A percentile compares a stretch with the other conserved stretches of the same genome.
phyloP scores from a whole-genome alignment of 2,797 vertebrate genomes.

The Lates japonicus region DNA sequence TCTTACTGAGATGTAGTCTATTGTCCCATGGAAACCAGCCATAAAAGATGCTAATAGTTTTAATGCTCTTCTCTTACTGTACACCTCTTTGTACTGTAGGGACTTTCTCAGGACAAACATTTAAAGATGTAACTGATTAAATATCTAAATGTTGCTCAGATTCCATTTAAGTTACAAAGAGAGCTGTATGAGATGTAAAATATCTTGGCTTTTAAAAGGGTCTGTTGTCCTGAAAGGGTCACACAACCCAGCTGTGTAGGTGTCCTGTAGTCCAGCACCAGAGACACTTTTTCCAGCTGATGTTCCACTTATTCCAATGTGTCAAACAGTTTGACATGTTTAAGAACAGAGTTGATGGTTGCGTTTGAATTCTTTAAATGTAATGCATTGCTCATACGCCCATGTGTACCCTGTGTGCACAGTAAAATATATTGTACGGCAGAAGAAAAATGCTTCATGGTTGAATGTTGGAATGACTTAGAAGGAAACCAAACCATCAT shows the following conservation, averaged over 20 bases:
- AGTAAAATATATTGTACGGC: not conserved
- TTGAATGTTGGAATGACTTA: not conserved
- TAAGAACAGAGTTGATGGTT: not conserved
- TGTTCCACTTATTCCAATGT: not conserved
- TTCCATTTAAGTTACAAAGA: not conserved
- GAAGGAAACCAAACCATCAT: not conserved
- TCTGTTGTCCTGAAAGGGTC: not conserved
- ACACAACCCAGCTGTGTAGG: not conserved
- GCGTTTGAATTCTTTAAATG: not conserved
- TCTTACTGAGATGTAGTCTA: too few species aligned
- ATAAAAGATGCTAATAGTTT: not conserved
- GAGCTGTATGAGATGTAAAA: not conserved
- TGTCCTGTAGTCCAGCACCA: not conserved
- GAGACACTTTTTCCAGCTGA: not conserved
- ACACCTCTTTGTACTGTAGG: not conserved
- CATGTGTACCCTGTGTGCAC: not conserved
- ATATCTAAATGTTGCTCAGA: not conserved
- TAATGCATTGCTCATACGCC: not conserved
- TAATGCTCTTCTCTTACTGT: not conserved
- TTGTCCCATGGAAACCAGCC: too few species aligned
- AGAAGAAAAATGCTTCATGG: not conserved
- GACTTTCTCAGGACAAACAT: too few species aligned
- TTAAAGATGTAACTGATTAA: not conserved
- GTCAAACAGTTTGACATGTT: not conserved
- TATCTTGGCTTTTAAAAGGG: not conserved